These are phyloP conservation scores for Lymantria dispar DNA, from an alignment of 2,888 invertebrate species.

Conservation along the genomic window DNA sequence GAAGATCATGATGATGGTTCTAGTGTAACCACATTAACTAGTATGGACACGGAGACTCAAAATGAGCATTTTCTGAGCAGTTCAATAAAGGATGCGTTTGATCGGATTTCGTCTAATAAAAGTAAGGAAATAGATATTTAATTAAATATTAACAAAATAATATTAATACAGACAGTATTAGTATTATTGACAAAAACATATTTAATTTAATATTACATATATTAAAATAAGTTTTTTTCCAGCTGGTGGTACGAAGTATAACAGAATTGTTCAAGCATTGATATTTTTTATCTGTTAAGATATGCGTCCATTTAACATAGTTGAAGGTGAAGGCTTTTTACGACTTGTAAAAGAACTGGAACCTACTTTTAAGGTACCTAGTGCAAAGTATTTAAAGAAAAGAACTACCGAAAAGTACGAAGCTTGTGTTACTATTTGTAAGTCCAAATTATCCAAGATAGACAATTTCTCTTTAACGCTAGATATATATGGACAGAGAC, in stretches of 20 bases:
- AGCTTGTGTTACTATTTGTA: constrained; percentile 19
- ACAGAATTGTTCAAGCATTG: neutral
- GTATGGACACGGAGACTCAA: constrained; percentile 1
- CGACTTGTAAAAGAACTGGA: constrained; percentile 27
- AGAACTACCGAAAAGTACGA: constrained; percentile 22
- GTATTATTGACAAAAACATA: neutral
- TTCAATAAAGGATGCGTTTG: constrained; percentile 11
- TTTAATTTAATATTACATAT: neutral
- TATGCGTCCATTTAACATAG: constrained; percentile 26
- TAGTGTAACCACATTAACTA: neutral
- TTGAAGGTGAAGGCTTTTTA: constrained; percentile 30
- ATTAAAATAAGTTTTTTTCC: constrained; percentile 8
- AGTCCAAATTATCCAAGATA: constrained; percentile 24
- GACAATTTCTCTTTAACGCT: constrained; percentile 21
- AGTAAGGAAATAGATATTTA: constrained; percentile 9
- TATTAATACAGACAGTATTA: constrained; percentile 3
- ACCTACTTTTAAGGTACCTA: constrained; percentile 21
- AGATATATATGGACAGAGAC: constrained; percentile 41
- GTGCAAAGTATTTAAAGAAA: constrained; percentile 23
- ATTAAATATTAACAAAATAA: constrained; percentile 2
- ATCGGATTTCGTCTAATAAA: constrained; percentile 19
- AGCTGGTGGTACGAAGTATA: constrained; percentile 9
- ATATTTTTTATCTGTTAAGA: constrained; percentile 31
- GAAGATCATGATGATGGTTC: neutral
- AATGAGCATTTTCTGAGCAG: constrained; percentile 4